These are phyloP conservation scores for Agonopterix heracliana DNA, from an alignment of 2,888 invertebrate genomes.

Conservation along the genomic window DNA sequence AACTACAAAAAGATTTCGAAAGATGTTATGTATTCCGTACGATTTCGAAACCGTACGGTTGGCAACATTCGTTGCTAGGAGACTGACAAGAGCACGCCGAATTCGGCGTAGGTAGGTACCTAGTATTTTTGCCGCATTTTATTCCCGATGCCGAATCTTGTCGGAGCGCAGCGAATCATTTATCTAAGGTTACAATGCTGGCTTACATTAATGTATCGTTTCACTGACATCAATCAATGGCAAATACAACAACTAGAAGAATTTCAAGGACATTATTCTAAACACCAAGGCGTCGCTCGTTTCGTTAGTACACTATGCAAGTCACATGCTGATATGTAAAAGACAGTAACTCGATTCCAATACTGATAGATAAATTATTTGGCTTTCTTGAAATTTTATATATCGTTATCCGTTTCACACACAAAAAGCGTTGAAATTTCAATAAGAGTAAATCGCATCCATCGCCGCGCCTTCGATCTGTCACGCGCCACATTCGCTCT, in stretches of 20 bases:
- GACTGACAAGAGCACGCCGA: no score
- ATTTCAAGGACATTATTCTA: conserved; percentile 41
- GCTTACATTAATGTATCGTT: conserved; percentile 33
- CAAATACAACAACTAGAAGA: conserved; percentile 56
- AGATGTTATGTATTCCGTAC: no score
- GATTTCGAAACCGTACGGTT: no score
- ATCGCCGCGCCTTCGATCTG: conserved; percentile 22
- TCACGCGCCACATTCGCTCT: conserved; percentile 37
- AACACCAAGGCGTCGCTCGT: conserved; percentile 51
- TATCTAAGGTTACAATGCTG: conserved; percentile 35
- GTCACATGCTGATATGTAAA: conserved; percentile 74
- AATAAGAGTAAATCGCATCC: conserved; percentile 29
- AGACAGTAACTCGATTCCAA: conserved; percentile 62
- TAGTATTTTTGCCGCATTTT: no score
- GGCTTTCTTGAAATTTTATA: conserved; percentile 34
- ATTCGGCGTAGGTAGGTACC: no score
- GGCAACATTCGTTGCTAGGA: no score
- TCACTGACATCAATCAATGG: conserved; percentile 51
- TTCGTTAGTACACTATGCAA: conserved; percentile 60
- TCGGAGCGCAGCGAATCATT: no score
- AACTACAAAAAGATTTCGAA: no score
- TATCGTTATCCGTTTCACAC: conserved; percentile 36
- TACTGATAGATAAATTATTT: conserved; percentile 61
- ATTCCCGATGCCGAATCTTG: no score
- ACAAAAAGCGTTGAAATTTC: conserved; percentile 46